phyloP scores from a whole-genome alignment of 2,113 vertebrate species.

The Oncorhynchus gorbuscha region DNA sequence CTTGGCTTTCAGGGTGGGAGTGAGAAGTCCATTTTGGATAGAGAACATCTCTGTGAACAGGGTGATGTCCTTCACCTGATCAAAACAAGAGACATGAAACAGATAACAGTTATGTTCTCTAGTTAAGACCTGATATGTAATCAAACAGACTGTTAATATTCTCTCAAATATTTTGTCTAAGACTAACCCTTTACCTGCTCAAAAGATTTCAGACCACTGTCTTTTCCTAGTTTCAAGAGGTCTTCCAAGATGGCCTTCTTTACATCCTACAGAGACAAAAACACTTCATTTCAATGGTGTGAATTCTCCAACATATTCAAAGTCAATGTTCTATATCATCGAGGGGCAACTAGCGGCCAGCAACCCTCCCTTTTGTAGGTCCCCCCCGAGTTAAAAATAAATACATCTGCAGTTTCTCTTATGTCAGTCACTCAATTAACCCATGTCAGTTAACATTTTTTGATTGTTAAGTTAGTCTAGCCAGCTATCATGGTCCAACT shows the following conservation, averaged over 20 bases:
- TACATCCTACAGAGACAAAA: conserved; percentile 75
- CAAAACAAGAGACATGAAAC: not conserved
- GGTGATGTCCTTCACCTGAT: conserved; percentile 85
- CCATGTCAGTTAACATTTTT: too few species aligned
- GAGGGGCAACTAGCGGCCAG: too few species aligned
- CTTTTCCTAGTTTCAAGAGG: conserved; percentile 84
- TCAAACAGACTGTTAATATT: not conserved
- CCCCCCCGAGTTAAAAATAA: too few species aligned
- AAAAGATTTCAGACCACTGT: conserved; percentile 90
- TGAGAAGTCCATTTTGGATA: conserved; percentile 89
- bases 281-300: too few species aligned
- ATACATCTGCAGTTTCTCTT: too few species aligned
- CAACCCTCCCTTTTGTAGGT: too few species aligned
- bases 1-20: conserved; percentile 93
- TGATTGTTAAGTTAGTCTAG: too few species aligned
- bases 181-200: conserved; percentile 82
- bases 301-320: conserved; percentile 1
- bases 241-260: conserved; percentile 87
- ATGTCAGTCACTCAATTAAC: too few species aligned
- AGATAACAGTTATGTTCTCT: not conserved
- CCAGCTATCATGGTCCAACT: too few species aligned
- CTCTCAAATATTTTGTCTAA: not conserved
- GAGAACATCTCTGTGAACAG: conserved; percentile 87
- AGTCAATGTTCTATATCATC: not conserved
- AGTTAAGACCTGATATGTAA: not conserved